Conservation (phyloP, 2,888 invertebrate species). For the Marasmarcha lunaedactyla region DNA sequence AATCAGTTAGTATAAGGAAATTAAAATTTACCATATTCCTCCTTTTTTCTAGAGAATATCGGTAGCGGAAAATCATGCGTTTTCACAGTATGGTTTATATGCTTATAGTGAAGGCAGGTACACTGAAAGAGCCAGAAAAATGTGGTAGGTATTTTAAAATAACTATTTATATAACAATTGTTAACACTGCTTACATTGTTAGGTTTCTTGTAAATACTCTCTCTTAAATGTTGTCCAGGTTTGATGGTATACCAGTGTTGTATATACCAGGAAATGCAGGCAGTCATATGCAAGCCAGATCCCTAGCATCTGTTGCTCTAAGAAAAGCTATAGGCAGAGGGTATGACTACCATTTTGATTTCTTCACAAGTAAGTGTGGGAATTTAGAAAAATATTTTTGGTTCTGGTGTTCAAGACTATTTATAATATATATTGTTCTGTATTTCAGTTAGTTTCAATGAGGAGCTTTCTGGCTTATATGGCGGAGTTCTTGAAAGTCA, state of each 20-base stretch:
- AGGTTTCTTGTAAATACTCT: neutral
- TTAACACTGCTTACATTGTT: neutral
- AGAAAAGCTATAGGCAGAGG: constrained; percentile 81
- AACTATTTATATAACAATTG: too few species aligned
- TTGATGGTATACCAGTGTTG: constrained; percentile 91
- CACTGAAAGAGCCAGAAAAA: constrained; percentile 76
- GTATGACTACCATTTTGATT: constrained; percentile 87
- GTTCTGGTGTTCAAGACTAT: neutral
- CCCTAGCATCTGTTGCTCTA: constrained; percentile 91
- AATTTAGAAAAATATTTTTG: too few species aligned
- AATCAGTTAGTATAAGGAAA: too few species aligned
- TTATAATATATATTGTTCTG: constrained; percentile 2
- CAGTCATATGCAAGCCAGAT: constrained; percentile 92
- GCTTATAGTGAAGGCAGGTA: constrained; percentile 90
- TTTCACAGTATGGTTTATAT: constrained; percentile 86
- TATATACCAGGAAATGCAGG: constrained; percentile 97
- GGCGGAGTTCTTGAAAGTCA: constrained; percentile 86
- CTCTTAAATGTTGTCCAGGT: constrained; percentile 36
- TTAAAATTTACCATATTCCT: too few species aligned
- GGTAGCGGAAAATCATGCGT: constrained; percentile 72
- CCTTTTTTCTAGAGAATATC: constrained; percentile 75
- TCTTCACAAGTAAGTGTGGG: constrained; percentile 79
- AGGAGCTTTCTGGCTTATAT: constrained; percentile 89
- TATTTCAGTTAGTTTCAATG: constrained; percentile 82
- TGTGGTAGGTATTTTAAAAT: constrained; percentile 60